A percentile compares a stretch with the other conserved stretches of the same genome.
phyloP scores from a whole-genome alignment of 2,888 invertebrate species.

The Orchesella flavescens region DNA sequence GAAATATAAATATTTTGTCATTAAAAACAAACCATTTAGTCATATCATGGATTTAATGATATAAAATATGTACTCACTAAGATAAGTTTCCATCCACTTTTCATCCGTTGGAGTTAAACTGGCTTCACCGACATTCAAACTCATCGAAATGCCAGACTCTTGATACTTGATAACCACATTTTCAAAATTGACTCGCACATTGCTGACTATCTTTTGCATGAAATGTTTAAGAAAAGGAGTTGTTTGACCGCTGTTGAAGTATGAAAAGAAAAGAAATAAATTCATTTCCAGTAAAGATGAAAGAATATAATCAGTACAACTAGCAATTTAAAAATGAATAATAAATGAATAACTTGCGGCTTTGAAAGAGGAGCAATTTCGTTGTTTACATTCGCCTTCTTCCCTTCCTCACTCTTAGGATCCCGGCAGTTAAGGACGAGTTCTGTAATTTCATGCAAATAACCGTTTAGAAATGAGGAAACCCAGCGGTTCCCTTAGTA shows the following conservation, averaged over 20 bases:
- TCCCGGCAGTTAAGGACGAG: conserved; percentile 76
- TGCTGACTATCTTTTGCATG: conserved; percentile 92
- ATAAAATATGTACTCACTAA: conserved; percentile 76
- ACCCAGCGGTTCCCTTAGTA: too few relatives aligned
- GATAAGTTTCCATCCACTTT: conserved; percentile 89
- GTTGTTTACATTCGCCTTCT: background rate
- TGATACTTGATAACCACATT: conserved; percentile 96
- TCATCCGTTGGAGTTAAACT: conserved; percentile 85
- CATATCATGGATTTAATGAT: conserved; percentile 19
- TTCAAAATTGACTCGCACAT: conserved; percentile 90
- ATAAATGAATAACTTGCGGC: background rate
- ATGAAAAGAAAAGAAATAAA: conserved; percentile 7
- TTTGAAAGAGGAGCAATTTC: conserved; percentile 10
- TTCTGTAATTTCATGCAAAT: conserved; percentile 74
- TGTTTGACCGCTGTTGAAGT: conserved; percentile 36
- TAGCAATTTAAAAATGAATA: background rate
- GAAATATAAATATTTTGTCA: too few relatives aligned
- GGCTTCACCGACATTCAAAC: conserved; percentile 91
- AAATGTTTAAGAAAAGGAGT: conserved; percentile 87
- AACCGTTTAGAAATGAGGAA: background rate
- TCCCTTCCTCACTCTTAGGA: conserved; percentile 11
- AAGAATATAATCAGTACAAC: too few relatives aligned
- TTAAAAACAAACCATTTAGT: conserved; percentile 75
- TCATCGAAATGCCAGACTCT: conserved; percentile 95
- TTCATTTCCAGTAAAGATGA: too few relatives aligned